Conservation (phyloP, 1,140 invertebrate genomes). For the Chrysomallon squamiferum region DNA sequence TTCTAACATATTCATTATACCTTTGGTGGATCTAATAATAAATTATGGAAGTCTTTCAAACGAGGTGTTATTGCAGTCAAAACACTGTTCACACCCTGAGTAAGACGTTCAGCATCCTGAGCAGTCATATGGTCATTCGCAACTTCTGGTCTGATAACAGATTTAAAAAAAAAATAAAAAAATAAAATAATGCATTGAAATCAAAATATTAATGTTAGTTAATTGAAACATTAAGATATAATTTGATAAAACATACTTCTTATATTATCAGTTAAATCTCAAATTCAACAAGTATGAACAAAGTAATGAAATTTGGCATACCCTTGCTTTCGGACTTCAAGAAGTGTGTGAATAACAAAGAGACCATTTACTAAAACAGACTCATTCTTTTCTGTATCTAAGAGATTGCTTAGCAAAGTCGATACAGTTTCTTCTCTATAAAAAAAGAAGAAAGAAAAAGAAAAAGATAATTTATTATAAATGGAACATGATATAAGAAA, state of each 20-base stretch:
- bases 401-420: constrained; percentile 76
- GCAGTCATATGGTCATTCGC: constrained; percentile 58
- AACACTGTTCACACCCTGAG: constrained; percentile 68
- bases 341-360: constrained; percentile 76
- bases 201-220: background rate
- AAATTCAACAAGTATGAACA: no score
- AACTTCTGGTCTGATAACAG: constrained; percentile 56
- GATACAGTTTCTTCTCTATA: constrained; percentile 72
- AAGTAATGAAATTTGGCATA: constrained; percentile 20
- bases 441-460: constrained; percentile 44
- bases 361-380: constrained; percentile 81
- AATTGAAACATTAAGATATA: no score
- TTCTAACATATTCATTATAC: no score
- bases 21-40: constrained; percentile 77
- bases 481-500: no score
- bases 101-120: constrained; percentile 64
- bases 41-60: constrained; percentile 75
- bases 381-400: constrained; percentile 73
- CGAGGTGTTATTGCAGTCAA: constrained; percentile 72
- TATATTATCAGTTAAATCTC: no score
- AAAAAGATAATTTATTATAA: constrained; percentile 13
- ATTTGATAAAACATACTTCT: no score
- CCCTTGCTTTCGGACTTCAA: constrained; percentile 67
- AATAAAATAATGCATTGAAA: background rate
- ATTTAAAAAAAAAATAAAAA: constrained; percentile 6